Conservation (phyloP, 2,113 vertebrate genomes). For the Crotalus tigris region DNA sequence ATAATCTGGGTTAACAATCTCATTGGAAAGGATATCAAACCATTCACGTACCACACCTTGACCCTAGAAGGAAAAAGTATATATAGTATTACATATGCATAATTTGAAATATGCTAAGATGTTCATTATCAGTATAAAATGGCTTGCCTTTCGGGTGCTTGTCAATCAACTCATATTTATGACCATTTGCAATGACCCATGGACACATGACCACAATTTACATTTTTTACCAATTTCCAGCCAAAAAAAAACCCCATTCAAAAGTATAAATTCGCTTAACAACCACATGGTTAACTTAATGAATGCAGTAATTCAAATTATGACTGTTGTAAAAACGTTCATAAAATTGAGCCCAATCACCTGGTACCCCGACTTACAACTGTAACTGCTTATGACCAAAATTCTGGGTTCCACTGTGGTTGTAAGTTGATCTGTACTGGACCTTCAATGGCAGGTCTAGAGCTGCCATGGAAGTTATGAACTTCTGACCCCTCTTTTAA, state of each 20-base stretch:
- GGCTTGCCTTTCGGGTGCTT: neutral
- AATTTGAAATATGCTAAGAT: neutral
- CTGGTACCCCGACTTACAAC: neutral
- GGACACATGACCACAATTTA: neutral
- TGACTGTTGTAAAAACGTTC: neutral
- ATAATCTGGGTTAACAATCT: constrained; percentile 98
- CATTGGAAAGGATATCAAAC: constrained; percentile 98
- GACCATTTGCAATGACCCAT: neutral
- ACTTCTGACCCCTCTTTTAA: neutral
- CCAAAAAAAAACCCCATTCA: neutral
- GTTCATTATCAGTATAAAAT: neutral
- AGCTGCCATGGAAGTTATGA: neutral
- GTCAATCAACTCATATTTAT: neutral
- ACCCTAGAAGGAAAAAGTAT: constrained; percentile 74
- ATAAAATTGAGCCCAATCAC: neutral
- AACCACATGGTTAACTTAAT: neutral
- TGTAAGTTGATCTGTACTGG: neutral
- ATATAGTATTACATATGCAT: neutral
- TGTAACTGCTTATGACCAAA: neutral
- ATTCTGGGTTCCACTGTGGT: neutral
- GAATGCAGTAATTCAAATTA: neutral
- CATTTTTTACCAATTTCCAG: neutral
- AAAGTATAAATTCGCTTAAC: neutral
- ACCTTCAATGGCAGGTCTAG: neutral
- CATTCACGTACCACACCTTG: constrained; percentile 97